A percentile compares a stretch with the other conserved stretches of the same genome.
Conservation (phyloP, 2,888 invertebrate species). For the Mystacides longicornis region DNA sequence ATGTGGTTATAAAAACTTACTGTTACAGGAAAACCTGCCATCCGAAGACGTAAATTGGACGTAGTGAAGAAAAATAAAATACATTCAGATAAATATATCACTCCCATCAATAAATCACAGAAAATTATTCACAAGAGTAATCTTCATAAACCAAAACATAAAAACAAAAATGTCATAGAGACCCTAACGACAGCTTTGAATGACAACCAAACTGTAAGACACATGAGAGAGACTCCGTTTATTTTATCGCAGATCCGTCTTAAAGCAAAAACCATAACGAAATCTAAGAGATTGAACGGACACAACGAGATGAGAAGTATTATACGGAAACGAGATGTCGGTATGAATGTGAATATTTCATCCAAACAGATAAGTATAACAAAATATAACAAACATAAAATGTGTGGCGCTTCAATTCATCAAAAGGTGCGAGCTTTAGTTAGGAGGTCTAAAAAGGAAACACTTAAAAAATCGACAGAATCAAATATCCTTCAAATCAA, state of each 20-base stretch:
- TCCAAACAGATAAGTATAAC: background rate
- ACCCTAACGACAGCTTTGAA: too few species aligned
- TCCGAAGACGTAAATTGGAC: too few species aligned
- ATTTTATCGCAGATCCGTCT: constrained; percentile 5
- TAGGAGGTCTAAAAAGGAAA: background rate
- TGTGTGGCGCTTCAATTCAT: background rate
- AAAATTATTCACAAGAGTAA: too few species aligned
- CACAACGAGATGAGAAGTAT: background rate
- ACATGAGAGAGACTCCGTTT: constrained; percentile 10
- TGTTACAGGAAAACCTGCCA: too few species aligned
- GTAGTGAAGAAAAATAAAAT: too few species aligned
- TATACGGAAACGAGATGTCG: background rate
- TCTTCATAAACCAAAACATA: too few species aligned
- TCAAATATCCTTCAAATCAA: background rate
- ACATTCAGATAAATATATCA: too few species aligned
- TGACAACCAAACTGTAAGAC: background rate
- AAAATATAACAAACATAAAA: background rate
- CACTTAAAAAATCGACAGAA: background rate
- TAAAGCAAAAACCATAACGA: background rate
- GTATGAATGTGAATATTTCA: background rate
- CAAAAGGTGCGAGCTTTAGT: background rate
- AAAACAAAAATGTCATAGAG: too few species aligned
- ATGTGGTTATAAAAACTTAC: too few species aligned
- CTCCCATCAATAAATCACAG: too few species aligned
- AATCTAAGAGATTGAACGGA: background rate